Percentiles rank a stretch among this genome's conserved stretches.
These are phyloP conservation scores for Leucophenga maculata DNA, from an alignment of 2,888 invertebrate species.

Conservation along the genomic window DNA sequence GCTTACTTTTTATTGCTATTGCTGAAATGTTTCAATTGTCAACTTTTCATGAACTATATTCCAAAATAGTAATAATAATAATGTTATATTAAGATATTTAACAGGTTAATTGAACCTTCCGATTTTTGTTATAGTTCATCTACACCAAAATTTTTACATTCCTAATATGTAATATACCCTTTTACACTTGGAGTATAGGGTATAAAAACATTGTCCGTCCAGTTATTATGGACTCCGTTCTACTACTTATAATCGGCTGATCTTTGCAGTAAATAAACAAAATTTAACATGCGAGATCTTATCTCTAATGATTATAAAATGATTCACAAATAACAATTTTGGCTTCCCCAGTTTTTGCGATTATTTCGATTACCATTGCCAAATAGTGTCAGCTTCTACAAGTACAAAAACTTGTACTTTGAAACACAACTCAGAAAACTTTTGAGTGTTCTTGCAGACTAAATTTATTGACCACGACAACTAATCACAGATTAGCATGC, in stretches of 20 bases:
- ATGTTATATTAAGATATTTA: too few relatives aligned
- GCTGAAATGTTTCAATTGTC: too few relatives aligned
- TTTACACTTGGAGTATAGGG: too few relatives aligned
- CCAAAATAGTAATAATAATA: too few relatives aligned
- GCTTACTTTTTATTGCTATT: too few relatives aligned
- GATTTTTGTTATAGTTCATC: too few relatives aligned
- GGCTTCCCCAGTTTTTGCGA: background rate
- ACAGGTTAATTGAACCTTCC: too few relatives aligned
- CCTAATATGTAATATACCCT: too few relatives aligned
- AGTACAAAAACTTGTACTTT: slow-evolving; percentile 14
- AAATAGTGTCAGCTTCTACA: background rate
- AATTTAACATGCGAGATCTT: background rate
- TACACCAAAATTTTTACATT: too few relatives aligned
- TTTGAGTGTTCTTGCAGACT: slow-evolving; percentile 9
- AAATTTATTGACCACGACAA: background rate
- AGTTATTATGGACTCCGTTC: background rate
- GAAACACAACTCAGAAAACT: slow-evolving; percentile 17
- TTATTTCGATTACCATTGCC: too few relatives aligned
- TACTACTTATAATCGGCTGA: background rate
- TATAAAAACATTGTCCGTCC: background rate
- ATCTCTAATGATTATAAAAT: background rate
- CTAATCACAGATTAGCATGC: background rate
- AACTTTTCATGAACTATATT: too few relatives aligned
- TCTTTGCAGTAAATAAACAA: background rate
- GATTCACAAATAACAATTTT: slow-evolving; percentile 7